Conservation (phyloP, 1,140 invertebrate genomes). For the Drosophila pallidifrons region DNA sequence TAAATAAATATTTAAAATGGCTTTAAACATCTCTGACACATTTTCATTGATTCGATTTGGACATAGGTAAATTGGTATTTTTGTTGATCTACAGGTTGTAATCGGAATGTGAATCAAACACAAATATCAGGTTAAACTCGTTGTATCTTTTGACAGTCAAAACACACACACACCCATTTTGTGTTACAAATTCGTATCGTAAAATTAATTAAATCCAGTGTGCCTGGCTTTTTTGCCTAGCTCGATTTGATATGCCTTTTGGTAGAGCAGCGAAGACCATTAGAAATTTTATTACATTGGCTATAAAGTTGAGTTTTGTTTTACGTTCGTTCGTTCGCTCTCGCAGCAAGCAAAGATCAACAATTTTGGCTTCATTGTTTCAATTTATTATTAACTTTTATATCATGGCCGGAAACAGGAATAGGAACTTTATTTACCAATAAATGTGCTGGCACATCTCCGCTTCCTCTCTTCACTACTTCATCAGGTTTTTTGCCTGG, state of each 20-base stretch:
- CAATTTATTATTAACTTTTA: slow-evolving; percentile 83
- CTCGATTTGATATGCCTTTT: slow-evolving; percentile 61
- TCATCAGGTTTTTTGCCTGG: slow-evolving; percentile 12
- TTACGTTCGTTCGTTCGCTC: slow-evolving; percentile 17
- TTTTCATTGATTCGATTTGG: too few species aligned
- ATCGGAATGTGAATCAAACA: background rate
- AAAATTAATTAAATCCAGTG: slow-evolving; percentile 72
- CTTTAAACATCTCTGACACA: too few species aligned
- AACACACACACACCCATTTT: slow-evolving; percentile 22
- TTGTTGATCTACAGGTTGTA: slow-evolving; percentile 1
- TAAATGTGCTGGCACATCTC: slow-evolving; percentile 50
- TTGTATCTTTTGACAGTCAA: background rate
- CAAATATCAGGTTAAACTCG: slow-evolving; percentile 13
- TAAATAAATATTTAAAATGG: too few species aligned
- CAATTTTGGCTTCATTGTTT: slow-evolving; percentile 74
- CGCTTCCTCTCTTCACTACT: background rate
- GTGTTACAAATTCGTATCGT: slow-evolving; percentile 50
- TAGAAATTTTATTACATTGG: slow-evolving; percentile 71
- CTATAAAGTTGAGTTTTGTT: slow-evolving; percentile 64
- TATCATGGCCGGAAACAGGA: slow-evolving; percentile 38
- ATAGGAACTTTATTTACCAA: slow-evolving; percentile 76
- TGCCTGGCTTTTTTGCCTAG: slow-evolving; percentile 17
- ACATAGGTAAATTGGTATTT: too few species aligned
- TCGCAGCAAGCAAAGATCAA: slow-evolving; percentile 50
- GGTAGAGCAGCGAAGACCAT: slow-evolving; percentile 40